Percentiles rank a stretch among this genome's conserved stretches.
These are phyloP conservation scores for Listronotus oregonensis DNA, from an alignment of 1,140 invertebrate genomes.

Conservation along the genomic window DNA sequence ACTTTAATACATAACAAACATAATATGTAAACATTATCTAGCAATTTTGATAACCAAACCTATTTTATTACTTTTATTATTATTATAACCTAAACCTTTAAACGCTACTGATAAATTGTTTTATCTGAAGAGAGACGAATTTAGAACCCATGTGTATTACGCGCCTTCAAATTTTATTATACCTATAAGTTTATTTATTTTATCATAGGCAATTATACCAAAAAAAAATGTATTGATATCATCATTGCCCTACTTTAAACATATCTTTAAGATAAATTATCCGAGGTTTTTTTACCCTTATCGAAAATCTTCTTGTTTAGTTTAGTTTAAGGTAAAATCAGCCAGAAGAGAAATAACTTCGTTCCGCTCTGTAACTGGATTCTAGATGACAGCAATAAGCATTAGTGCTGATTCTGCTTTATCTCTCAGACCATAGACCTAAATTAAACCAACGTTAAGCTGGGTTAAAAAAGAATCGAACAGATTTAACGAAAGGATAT, in stretches of 20 bases:
- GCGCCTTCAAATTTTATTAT: too few relatives aligned
- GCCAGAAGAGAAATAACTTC: constrained; percentile 9
- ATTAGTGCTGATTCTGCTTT: constrained; percentile 18
- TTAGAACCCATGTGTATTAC: too few relatives aligned
- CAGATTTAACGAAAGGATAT: constrained; percentile 1
- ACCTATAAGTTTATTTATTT: too few relatives aligned
- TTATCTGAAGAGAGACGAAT: too few relatives aligned
- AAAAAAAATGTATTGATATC: too few relatives aligned
- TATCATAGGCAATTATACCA: too few relatives aligned
- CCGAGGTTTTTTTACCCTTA: neutral
- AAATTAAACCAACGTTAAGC: constrained; percentile 10
- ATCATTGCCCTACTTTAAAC: neutral
- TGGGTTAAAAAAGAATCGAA: neutral
- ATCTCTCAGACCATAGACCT: neutral
- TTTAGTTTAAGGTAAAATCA: constrained; percentile 4
- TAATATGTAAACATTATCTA: too few relatives aligned
- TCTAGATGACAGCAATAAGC: constrained; percentile 13
- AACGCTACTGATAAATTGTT: too few relatives aligned
- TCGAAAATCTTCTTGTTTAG: constrained; percentile 10
- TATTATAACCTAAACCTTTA: too few relatives aligned
- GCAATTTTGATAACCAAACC: too few relatives aligned
- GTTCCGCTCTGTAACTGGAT: constrained; percentile 12
- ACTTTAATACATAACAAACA: too few relatives aligned
- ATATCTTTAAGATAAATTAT: neutral
- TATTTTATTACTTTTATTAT: too few relatives aligned